These are phyloP conservation scores for Sylvia borin DNA, from an alignment of 2,797 vertebrate species.

Conservation along the genomic window DNA sequence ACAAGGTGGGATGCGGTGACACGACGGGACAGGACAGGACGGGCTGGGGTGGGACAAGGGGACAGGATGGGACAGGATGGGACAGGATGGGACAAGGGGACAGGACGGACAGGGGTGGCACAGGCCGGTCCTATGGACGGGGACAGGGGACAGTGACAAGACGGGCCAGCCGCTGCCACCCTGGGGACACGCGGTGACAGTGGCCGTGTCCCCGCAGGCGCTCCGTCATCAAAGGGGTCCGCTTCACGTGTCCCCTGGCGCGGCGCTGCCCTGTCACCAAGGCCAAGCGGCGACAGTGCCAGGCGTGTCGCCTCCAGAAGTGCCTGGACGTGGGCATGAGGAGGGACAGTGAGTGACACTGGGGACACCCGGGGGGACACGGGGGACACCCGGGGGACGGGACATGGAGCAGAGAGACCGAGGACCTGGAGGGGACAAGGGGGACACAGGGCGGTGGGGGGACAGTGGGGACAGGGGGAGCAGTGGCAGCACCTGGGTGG, in stretches of 20 bases:
- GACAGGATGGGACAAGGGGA: too few relatives aligned
- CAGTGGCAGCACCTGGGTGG: not conserved
- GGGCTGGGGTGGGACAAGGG: too few relatives aligned
- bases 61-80: too few relatives aligned
- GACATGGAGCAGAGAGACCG: not conserved
- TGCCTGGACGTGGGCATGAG: conserved; percentile 73
- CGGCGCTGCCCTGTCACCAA: conserved; percentile 69
- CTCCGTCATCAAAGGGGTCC: conserved; percentile 44
- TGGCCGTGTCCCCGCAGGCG: conserved; percentile 26
- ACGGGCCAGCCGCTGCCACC: too few relatives aligned
- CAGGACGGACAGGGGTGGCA: too few relatives aligned
- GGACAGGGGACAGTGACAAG: too few relatives aligned
- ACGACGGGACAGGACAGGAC: too few relatives aligned
- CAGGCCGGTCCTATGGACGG: too few relatives aligned
- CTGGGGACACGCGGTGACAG: not conserved
- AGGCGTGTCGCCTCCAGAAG: conserved; percentile 74
- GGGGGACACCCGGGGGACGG: not conserved
- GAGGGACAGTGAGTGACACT: conserved; percentile 74
- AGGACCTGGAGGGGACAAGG: not conserved
- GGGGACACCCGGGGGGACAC: not conserved
- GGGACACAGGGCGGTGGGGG: not conserved
- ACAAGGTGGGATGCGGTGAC: too few relatives aligned
- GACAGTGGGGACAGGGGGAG: not conserved
- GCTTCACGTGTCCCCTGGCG: conserved; percentile 63
- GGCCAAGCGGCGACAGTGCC: conserved; percentile 74